These are phyloP conservation scores for Acipenser ruthenus DNA, from an alignment of 2,797 vertebrate genomes.

Conservation along the genomic window DNA sequence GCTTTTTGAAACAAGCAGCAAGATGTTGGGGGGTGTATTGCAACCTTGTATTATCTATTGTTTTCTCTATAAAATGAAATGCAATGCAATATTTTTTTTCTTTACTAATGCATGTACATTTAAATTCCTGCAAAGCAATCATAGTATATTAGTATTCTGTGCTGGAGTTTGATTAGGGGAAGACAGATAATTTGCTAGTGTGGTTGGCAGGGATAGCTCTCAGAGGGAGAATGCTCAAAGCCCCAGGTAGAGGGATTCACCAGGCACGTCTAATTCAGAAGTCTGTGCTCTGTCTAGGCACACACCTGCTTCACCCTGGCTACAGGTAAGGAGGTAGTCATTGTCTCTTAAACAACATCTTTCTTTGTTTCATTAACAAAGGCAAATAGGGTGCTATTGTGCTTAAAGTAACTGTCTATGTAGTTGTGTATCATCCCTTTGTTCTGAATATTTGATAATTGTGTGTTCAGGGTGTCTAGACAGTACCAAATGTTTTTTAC, in stretches of 20 bases:
- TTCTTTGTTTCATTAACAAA: background rate
- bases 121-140: background rate
- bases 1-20: too few species aligned
- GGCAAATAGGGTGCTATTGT: background rate
- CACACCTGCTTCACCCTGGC: slow-evolving; percentile 28
- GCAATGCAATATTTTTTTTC: too few species aligned
- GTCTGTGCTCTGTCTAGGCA: slow-evolving; percentile 15
- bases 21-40: too few species aligned
- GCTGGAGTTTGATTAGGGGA: background rate
- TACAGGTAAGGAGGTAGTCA: slow-evolving; percentile 18
- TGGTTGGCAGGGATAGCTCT: background rate
- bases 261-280: slow-evolving; percentile 12
- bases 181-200: slow-evolving; percentile 1
- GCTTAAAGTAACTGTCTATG: background rate
- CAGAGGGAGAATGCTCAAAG: slow-evolving; percentile 17
- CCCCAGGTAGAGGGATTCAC: slow-evolving; percentile 25
- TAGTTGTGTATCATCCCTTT: background rate
- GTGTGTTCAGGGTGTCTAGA: background rate
- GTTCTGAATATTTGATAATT: background rate
- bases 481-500: background rate
- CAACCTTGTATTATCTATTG: too few species aligned
- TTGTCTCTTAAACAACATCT: slow-evolving; percentile 1
- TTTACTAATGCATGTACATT: too few species aligned
- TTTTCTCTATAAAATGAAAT: too few species aligned
- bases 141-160: slow-evolving; percentile 13